A percentile compares a stretch with the other conserved stretches of the same genome.
Conservation (phyloP, 1,140 invertebrate genomes). For the Adelges cooleyi region DNA sequence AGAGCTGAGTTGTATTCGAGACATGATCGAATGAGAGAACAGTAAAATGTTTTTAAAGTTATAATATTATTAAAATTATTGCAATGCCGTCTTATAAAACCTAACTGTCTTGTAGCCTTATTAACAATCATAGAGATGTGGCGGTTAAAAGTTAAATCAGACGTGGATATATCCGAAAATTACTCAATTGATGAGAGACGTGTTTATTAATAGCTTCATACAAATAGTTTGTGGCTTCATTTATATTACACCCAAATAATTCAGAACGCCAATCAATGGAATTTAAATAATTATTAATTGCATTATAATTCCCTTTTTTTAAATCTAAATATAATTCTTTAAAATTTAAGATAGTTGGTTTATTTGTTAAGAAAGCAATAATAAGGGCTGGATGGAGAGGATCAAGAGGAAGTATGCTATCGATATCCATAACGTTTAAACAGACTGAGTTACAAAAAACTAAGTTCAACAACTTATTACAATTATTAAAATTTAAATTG, state of each 20-base stretch:
- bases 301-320: background rate
- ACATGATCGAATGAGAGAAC: too few species aligned
- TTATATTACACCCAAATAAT: background rate
- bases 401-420: background rate
- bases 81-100: too few species aligned
- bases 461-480: too few species aligned
- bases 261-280: background rate
- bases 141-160: too few species aligned
- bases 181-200: too few species aligned
- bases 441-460: background rate
- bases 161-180: too few species aligned
- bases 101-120: too few species aligned
- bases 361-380: background rate
- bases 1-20: too few species aligned
- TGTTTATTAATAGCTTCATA: background rate
- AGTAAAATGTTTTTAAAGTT: too few species aligned
- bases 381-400: background rate
- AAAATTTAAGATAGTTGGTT: background rate
- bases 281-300: background rate
- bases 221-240: background rate
- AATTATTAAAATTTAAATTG: too few species aligned
- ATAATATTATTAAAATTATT: too few species aligned
- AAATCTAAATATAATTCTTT: background rate
- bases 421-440: background rate
- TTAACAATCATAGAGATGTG: too few species aligned